phyloP scores from a whole-genome alignment of 2,888 invertebrate genomes.

The Phania funesta region DNA sequence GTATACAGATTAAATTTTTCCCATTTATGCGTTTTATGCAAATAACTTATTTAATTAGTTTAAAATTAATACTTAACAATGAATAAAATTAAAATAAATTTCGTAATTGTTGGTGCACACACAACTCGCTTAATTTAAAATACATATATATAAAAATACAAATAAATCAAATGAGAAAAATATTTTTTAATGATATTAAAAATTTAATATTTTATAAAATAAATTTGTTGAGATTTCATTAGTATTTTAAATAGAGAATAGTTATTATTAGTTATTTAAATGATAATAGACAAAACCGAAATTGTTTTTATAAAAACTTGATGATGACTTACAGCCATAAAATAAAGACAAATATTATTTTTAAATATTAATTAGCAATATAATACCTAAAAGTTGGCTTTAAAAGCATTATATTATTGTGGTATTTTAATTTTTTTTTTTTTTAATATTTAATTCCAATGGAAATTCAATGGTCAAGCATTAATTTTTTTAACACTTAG shows the following conservation, averaged over 20 bases:
- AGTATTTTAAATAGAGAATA: slow-evolving; percentile 56
- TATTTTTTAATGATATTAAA: neutral
- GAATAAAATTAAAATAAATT: slow-evolving; percentile 67
- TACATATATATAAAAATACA: slow-evolving; percentile 27
- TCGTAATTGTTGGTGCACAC: slow-evolving; percentile 43
- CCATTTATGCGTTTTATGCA: slow-evolving; percentile 20
- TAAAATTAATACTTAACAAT: slow-evolving; percentile 67
- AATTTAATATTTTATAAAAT: slow-evolving; percentile 5
- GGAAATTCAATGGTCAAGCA: no score
- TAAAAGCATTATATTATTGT: neutral
- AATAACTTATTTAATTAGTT: slow-evolving; percentile 65
- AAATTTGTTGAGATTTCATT: slow-evolving; percentile 47
- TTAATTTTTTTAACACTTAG: no score
- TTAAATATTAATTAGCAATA: neutral
- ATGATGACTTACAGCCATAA: neutral
- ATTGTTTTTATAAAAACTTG: slow-evolving; percentile 15
- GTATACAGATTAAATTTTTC: neutral
- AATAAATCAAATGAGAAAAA: slow-evolving; percentile 36
- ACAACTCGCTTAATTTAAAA: neutral
- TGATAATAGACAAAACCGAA: slow-evolving; percentile 46
- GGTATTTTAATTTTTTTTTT: neutral
- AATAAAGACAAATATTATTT: neutral
- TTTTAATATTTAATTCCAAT: no score
- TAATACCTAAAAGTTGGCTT: neutral
- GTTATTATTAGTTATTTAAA: slow-evolving; percentile 57